Percentiles rank a stretch among this genome's conserved stretches.
These are phyloP conservation scores for Corella eumyota DNA, from an alignment of 23 tunicate genomes.

Conservation along the genomic window DNA sequence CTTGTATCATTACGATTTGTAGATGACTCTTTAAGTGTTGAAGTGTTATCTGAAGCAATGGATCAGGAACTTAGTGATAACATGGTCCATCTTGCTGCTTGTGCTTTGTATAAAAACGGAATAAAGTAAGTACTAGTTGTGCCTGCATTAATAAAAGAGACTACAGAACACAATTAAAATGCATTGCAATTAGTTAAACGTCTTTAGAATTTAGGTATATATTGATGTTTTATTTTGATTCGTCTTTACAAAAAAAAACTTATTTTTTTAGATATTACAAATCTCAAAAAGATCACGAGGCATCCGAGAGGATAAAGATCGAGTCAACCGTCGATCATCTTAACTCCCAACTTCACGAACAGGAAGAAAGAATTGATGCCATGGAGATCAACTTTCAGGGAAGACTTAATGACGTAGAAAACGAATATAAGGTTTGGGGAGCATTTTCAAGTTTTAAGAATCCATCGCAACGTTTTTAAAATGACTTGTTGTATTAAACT, in stretches of 20 bases:
- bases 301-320: conserved; percentile 6
- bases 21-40: conserved; percentile 59
- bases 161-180: no score
- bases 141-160: no score
- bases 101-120: conserved; percentile 42
- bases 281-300: conserved; percentile 28
- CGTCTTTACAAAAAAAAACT: neutral
- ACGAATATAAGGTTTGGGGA: conserved; percentile 25
- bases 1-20: no score
- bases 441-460: no score
- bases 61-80: conserved; percentile 28
- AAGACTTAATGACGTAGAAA: conserved; percentile 11
- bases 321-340: conserved; percentile 23
- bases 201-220: no score
- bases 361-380: conserved; percentile 28
- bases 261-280: conserved; percentile 18
- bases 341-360: conserved; percentile 24
- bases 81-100: conserved; percentile 27
- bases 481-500: no score
- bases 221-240: no score
- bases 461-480: no score
- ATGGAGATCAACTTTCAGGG: conserved; percentile 22
- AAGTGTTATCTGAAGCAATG: conserved; percentile 41
- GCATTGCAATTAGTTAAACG: no score
- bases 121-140: conserved; percentile 34